phyloP scores from a whole-genome alignment of 37 sponge, comb jelly and placozoan genomes.

The Oscarella lobularis region DNA sequence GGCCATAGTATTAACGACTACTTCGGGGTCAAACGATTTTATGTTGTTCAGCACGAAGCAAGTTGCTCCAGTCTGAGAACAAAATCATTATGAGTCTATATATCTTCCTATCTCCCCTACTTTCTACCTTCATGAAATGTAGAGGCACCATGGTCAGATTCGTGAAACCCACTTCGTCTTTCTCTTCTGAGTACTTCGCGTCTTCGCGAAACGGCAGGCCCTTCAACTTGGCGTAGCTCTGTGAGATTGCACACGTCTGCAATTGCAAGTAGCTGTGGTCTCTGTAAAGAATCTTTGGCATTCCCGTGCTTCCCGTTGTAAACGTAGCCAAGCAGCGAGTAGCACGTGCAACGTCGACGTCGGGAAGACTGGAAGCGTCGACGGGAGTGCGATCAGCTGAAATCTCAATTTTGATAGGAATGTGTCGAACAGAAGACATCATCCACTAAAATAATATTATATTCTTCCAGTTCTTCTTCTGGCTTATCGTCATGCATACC shows the following conservation, averaged over 20 bases:
- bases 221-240: neutral
- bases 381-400: neutral
- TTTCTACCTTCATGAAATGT: slow-evolving; percentile 6
- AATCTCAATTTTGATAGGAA: slow-evolving; percentile 9
- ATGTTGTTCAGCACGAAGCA: slow-evolving; percentile 25
- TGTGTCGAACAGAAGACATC: neutral
- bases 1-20: slow-evolving; percentile 17
- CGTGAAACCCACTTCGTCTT: neutral
- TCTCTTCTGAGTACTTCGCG: neutral
- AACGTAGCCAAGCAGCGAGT: slow-evolving; percentile 24
- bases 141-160: slow-evolving; percentile 12
- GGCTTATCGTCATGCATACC: neutral
- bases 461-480: too few relatives aligned
- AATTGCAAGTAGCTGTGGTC: slow-evolving; percentile 10
- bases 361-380: slow-evolving; percentile 9
- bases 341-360: too few relatives aligned
- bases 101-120: neutral
- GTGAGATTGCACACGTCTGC: slow-evolving; percentile 2
- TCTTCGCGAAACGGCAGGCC: neutral
- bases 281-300: slow-evolving; percentile 18
- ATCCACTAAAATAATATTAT: neutral
- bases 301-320: slow-evolving; percentile 27
- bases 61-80: slow-evolving; percentile 38
- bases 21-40: slow-evolving; percentile 17
- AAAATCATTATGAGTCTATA: neutral